Base-by-base conservation (phyloP, 2,888 invertebrate genomes). In the Mechanitis mazaeus region DNA sequence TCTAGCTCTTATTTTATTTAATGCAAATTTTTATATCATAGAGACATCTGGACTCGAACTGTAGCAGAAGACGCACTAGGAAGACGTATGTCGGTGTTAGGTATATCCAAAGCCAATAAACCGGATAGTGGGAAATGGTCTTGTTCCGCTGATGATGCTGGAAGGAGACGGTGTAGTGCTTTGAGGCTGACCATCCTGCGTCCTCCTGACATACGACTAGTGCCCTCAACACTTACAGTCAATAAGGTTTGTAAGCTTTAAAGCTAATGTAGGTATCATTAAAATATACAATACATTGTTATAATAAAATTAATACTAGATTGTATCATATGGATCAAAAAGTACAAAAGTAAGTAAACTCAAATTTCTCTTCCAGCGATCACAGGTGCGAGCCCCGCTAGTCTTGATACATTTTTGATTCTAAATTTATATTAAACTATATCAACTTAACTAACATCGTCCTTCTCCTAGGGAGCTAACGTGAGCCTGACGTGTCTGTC, bases 121-220 rank as follows among this genome's bases (percentile, higher is more conserved):
- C 89, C 93, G 45, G 96, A 97, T 75, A 92, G 93, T 33, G 96
- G 96, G 28, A 90, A 92, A 62, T 96, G 95, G 90, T 94, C 95
- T 2, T 96, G 97, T 78, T 94, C 95, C 75, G 95, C 93, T 38
- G 91, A 92, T 59, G 94, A 94, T 74, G 93, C 92, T 73, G 93
- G 93, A n/a, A 84, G 93, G 56, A 91, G 94, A 68, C 92, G 94
- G 65, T 95, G 95, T 77, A 90, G 92, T 68, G 93, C 93, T 56
- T 80, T 93, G 59, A 83, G 91, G 62, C 84, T 95, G 45, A 90
- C 92, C 33, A 92, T 95, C 20, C 86, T 92, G 50, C 76, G 79
- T 54, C 92, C 94, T 2, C 95, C 95, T 0, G 88, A 92, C 67
- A 92, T 95, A 56, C 91, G 92, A 71, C 91, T 95, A 5, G 90